Evolutionary conservation across 2,888 invertebrate species (phyloP).

Genomic region (Tipula unca): DNA sequence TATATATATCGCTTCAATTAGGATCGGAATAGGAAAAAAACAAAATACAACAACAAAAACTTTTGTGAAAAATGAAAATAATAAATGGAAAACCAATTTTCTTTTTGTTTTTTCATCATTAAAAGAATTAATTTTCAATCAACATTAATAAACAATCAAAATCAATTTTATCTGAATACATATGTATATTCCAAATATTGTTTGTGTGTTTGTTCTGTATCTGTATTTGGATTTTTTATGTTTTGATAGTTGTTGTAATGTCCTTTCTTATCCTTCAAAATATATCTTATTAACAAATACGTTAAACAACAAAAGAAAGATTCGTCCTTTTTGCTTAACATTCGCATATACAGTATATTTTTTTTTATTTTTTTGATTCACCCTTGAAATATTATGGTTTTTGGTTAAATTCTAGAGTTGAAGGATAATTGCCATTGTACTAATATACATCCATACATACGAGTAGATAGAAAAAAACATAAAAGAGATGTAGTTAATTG

Average conservation of each 20-base stretch:
- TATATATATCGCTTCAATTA: background rate
- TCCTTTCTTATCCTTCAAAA: background rate
- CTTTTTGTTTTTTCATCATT: background rate
- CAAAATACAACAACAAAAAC: background rate
- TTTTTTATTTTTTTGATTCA: background rate
- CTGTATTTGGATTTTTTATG: too few species aligned
- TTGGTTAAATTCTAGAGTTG: background rate
- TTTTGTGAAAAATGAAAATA: background rate
- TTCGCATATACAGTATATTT: background rate
- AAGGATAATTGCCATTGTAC: background rate
- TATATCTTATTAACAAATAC: background rate
- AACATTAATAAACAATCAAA: conserved; percentile 14
- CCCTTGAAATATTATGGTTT: background rate
- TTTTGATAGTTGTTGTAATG: background rate
- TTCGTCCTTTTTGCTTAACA: background rate
- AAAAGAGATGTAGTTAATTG: background rate
- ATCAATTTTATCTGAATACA: background rate
- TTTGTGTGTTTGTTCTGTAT: background rate
- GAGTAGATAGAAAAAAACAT: too few species aligned
- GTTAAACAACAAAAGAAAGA: background rate
- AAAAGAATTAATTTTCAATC: conserved; percentile 14
- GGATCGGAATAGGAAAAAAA: background rate
- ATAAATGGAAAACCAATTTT: background rate
- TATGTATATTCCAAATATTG: background rate
- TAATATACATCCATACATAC: background rate